Conservation (phyloP, 2,113 vertebrate genomes). For the Takifugu flavidus region DNA sequence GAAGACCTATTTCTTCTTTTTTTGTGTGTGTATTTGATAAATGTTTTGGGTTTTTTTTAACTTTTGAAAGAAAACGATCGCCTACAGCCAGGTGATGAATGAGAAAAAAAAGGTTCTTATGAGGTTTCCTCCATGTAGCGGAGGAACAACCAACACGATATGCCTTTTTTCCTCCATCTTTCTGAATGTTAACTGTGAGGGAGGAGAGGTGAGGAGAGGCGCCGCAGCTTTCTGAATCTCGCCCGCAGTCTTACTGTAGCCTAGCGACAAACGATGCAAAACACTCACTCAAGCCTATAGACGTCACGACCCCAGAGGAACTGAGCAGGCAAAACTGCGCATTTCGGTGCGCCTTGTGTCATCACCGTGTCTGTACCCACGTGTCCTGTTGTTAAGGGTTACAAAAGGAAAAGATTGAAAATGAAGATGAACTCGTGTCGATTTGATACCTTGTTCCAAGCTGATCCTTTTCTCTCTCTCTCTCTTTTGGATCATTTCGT, state of each 20-base stretch:
- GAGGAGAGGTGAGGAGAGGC: conserved; percentile 46
- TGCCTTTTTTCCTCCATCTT: conserved; percentile 65
- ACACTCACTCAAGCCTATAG: conserved; percentile 68
- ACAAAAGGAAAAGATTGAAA: conserved; percentile 39
- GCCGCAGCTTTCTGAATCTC: conserved; percentile 52
- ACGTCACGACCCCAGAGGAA: conserved; percentile 43
- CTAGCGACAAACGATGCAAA: conserved; percentile 66
- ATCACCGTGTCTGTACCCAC: conserved; percentile 40
- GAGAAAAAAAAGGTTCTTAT: conserved; percentile 31
- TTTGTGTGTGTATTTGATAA: conserved; percentile 50
- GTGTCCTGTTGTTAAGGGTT: conserved; percentile 38
- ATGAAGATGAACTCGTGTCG: neutral
- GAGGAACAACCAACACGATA: conserved; percentile 61
- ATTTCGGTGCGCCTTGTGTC: conserved; percentile 38
- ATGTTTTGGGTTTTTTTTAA: conserved; percentile 4
- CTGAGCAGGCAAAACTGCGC: conserved; percentile 5
- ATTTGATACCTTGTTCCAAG: neutral
- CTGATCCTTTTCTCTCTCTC: neutral
- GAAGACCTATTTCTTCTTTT: conserved; percentile 37
- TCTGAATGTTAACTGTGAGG: conserved; percentile 72
- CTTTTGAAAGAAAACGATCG: conserved; percentile 42
- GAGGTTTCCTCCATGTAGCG: conserved; percentile 61
- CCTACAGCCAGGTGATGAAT: conserved; percentile 57
- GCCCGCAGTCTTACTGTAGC: conserved; percentile 74
- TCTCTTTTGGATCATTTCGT: neutral